phyloP scores from a whole-genome alignment of 1,140 invertebrate species.

The Lepidostoma basale region DNA sequence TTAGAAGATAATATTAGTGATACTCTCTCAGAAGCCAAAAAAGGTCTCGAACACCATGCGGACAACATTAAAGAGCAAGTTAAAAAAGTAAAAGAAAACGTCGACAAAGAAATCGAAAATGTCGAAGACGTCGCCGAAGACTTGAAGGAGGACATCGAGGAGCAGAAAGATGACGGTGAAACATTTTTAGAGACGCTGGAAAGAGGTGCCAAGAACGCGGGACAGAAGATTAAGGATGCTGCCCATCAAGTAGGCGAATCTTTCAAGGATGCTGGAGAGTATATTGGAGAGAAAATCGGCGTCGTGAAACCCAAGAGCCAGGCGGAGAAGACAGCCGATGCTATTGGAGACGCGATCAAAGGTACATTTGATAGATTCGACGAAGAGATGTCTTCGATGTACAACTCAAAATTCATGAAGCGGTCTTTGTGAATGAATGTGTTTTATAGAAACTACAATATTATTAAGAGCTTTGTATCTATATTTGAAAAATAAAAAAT shows the following conservation, averaged over 20 bases:
- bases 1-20: conserved; percentile 28
- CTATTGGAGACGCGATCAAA: conserved; percentile 31
- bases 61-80: conserved; percentile 29
- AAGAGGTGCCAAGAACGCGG: conserved; percentile 26
- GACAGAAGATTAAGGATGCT: conserved; percentile 37
- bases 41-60: conserved; percentile 17
- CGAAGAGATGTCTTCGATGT: conserved; percentile 23
- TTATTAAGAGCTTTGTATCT: neutral
- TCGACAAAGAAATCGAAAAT: conserved; percentile 20
- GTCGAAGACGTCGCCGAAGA: conserved; percentile 22
- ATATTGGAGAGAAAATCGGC: conserved; percentile 42
- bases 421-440: neutral
- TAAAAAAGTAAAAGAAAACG: conserved; percentile 22
- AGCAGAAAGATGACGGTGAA: conserved; percentile 32
- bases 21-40: conserved; percentile 28
- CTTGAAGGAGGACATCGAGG: conserved; percentile 22
- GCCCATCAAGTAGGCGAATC: conserved; percentile 30
- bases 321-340: conserved; percentile 18
- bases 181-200: conserved; percentile 37
- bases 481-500: neutral
- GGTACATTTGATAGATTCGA: conserved; percentile 24
- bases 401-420: conserved; percentile 33
- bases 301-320: conserved; percentile 35
- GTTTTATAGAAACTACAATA: neutral
- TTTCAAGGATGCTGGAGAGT: conserved; percentile 36